Evolutionary conservation across 2,113 vertebrate genomes (phyloP).

Genomic region (Ia io): DNA sequence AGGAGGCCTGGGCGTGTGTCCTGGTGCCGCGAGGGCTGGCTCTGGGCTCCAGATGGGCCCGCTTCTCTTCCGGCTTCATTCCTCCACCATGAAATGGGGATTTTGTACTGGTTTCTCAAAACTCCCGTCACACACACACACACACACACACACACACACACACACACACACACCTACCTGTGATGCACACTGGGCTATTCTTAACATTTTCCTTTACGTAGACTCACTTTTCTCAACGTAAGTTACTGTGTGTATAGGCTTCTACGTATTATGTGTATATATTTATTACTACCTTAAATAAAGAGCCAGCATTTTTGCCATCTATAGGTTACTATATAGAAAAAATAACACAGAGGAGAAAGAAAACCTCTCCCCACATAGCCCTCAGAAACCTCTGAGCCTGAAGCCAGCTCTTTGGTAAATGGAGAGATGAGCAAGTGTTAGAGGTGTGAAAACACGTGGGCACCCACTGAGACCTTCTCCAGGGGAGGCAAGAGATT

Average conservation of each 20-base stretch:
- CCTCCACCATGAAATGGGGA: neutral
- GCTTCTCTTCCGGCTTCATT: neutral
- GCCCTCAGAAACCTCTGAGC: neutral
- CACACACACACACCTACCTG: neutral
- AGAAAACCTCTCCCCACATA: neutral
- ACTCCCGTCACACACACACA: neutral
- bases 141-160: neutral
- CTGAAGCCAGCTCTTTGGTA: neutral
- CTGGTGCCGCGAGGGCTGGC: rapidly evolving
- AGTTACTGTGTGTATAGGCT: neutral
- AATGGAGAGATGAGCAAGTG: neutral
- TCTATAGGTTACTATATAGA: neutral
- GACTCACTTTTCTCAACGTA: neutral
- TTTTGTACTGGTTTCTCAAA: neutral
- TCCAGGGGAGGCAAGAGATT: neutral
- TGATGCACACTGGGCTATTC: neutral
- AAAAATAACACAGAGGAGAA: neutral
- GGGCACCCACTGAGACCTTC: neutral
- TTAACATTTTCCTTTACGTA: neutral
- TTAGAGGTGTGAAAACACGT: rapidly evolving
- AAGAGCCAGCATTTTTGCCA: neutral
- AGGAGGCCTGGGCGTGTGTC: neutral
- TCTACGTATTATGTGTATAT: neutral
- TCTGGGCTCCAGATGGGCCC: rapidly evolving
- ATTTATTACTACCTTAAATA: neutral